These are phyloP conservation scores for Neofelis nebulosa DNA, from an alignment of 2,113 vertebrate genomes.

Conservation along the genomic window DNA sequence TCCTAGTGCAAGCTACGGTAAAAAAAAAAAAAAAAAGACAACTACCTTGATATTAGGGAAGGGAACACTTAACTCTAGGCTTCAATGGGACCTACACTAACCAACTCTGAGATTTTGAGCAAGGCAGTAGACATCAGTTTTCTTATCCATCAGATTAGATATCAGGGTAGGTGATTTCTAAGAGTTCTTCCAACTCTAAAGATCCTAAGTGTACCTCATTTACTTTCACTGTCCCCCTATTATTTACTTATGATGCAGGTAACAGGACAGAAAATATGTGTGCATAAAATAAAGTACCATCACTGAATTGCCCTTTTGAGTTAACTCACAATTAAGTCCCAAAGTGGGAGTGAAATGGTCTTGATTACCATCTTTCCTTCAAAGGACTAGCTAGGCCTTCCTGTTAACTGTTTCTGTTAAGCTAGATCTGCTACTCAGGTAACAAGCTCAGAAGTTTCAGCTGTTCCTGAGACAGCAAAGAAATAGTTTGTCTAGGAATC, in stretches of 20 bases:
- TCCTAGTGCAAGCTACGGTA: background rate
- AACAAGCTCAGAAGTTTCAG: conserved; percentile 28
- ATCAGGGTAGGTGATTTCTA: background rate
- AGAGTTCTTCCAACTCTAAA: background rate
- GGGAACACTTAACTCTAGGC: background rate
- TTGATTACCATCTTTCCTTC: background rate
- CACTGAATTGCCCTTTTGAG: background rate
- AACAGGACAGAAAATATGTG: conserved; percentile 14
- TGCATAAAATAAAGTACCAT: background rate
- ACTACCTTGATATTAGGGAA: background rate
- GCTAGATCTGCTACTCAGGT: background rate
- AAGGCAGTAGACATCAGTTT: background rate
- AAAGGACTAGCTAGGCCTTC: background rate
- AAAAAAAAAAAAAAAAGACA: background rate
- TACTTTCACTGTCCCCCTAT: background rate
- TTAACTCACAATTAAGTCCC: background rate
- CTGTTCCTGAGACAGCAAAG: background rate
- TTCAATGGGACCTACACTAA: background rate
- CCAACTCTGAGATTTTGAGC: conserved; percentile 28
- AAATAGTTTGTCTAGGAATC: conserved; percentile 18
- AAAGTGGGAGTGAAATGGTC: background rate
- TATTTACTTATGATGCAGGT: background rate
- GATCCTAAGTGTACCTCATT: background rate
- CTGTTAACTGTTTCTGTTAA: background rate
- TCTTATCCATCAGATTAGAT: background rate